Percentiles rank a stretch among this genome's conserved stretches.
Evolutionary conservation across 2,888 invertebrate species (phyloP).

Genomic region (Hyposoter dolosus): DNA sequence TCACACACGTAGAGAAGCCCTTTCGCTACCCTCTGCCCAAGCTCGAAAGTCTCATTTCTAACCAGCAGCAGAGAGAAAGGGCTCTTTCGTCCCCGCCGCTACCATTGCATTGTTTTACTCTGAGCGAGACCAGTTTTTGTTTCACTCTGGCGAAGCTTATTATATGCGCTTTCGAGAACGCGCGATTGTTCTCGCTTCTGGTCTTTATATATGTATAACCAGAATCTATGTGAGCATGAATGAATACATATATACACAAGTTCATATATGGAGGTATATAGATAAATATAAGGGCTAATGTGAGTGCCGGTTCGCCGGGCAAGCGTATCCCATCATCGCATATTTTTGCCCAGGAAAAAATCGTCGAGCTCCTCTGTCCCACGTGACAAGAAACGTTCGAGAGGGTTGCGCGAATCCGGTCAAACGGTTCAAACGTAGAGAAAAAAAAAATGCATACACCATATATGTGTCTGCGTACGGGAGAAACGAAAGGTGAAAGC

Average conservation of each 20-base stretch:
- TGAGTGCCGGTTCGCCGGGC: constrained; percentile 39
- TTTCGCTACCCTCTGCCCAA: constrained; percentile 51
- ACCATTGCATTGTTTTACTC: constrained; percentile 81
- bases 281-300: constrained; percentile 8
- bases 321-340: constrained; percentile 43
- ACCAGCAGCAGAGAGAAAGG: constrained; percentile 41
- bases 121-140: constrained; percentile 83
- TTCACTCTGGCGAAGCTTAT: constrained; percentile 80
- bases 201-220: neutral
- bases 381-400: constrained; percentile 65
- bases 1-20: constrained; percentile 76
- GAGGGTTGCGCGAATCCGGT: constrained; percentile 80
- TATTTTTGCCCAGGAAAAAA: constrained; percentile 56
- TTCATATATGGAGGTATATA: neutral
- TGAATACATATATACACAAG: neutral
- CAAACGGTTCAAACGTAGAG: constrained; percentile 79
- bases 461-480: constrained; percentile 63
- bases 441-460: constrained; percentile 60
- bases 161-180: constrained; percentile 79
- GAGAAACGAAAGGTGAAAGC: constrained; percentile 69
- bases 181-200: constrained; percentile 75
- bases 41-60: constrained; percentile 37
- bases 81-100: constrained; percentile 63
- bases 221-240: neutral
- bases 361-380: constrained; percentile 43